Evolutionary conservation across 2,113 vertebrate genomes (phyloP), one percentile per base, ranked within the genome.

Genomic region (Amphilophus citrinellus): DNA sequence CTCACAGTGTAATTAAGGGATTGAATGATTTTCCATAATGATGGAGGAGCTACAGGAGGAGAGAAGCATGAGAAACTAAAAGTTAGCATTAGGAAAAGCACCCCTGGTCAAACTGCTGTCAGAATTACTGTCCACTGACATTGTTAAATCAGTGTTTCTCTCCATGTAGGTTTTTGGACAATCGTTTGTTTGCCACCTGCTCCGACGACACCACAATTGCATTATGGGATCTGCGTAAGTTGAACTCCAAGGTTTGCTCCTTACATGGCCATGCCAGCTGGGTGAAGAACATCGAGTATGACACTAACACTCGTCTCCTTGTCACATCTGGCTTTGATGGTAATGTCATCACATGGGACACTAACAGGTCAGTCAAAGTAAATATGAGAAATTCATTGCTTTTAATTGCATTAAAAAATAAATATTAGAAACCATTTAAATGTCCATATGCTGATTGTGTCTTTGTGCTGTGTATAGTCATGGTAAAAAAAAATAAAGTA

Each of bases 271-370:
- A 99, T 85, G 98, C 98, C 91, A 99, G 98, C 96, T 99, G 98
- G 98, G 98, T 99, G 90, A 99, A 99, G 96, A 99, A 99, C 94
- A 99, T 99, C 0, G 98, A 99, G 94, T 99, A 99, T 1, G 98
- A 99, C 88, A 99, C 98, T 82, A 98, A 98, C 93, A 99, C 98
- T 0, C 96, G 98, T 39, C 95, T 99, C n/a, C 96, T 99, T 9
- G 98, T 99, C 86, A 99, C 98, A 0, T 99, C 98, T 9, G 98
- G 98, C 80, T 99, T 99, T 56, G 98, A 99, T 84, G 98, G 98
- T 73, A 99, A 99, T 62, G 98, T 99, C 86, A 99, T 99, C 94
- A 99, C 98, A 53, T 99, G 98, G 98, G 98, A 99, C 95, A 99
- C 98, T 11, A 99, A 99, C 96, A 97, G 98, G 88, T 86, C 7